phyloP scores from a whole-genome alignment of 2,797 vertebrate genomes.

The Lindbergichthys nudifrons region DNA sequence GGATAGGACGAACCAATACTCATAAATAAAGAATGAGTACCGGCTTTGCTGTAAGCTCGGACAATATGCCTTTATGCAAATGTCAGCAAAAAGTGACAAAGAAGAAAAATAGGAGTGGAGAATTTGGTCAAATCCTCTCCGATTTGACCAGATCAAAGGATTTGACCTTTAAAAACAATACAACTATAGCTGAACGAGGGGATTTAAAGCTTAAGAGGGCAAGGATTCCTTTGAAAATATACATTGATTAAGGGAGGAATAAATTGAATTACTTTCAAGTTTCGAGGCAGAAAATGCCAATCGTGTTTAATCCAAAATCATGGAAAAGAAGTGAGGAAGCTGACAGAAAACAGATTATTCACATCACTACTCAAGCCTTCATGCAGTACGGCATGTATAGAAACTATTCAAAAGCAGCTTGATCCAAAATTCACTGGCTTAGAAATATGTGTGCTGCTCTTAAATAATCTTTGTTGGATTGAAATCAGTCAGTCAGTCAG shows the following conservation, averaged over 20 bases:
- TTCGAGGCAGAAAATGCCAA: too few species aligned
- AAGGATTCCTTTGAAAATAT: slow-evolving; percentile 5
- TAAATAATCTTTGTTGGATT: neutral
- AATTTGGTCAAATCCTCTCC: slow-evolving; percentile 8
- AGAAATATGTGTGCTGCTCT: slow-evolving; percentile 13
- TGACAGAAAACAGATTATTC: slow-evolving; percentile 7
- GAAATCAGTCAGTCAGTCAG: too few species aligned
- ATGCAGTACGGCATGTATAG: neutral
- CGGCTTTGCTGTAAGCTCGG: neutral
- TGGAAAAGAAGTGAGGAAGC: neutral
- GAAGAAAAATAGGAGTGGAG: neutral
- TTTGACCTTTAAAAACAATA: slow-evolving; percentile 7
- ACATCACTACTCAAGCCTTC: neutral
- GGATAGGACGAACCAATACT: slow-evolving; percentile 35
- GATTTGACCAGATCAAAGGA: too few species aligned
- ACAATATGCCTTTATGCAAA: slow-evolving; percentile 36
- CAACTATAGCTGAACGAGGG: neutral
- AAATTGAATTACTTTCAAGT: neutral
- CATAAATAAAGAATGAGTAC: slow-evolving; percentile 63
- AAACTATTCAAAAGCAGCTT: neutral
- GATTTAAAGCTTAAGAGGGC: slow-evolving; percentile 11
- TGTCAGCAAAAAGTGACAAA: slow-evolving; percentile 41
- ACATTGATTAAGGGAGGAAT: neutral
- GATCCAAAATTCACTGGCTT: slow-evolving; percentile 19
- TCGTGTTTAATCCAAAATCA: too few species aligned